Conservation (phyloP, 2,888 invertebrate genomes). For the Drosophila anomalata region DNA sequence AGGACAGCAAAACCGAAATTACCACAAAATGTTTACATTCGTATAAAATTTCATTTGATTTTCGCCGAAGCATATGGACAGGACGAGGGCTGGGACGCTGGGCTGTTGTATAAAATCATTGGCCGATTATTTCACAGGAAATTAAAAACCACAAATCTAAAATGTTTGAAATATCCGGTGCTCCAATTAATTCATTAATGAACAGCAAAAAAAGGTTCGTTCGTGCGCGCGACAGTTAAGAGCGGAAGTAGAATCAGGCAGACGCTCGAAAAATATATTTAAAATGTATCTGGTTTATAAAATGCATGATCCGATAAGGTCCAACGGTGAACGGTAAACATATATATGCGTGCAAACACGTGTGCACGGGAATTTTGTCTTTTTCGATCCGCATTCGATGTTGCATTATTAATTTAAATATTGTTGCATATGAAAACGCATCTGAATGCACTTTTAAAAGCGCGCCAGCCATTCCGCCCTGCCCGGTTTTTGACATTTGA, state of each 20-base stretch:
- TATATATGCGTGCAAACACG: not conserved
- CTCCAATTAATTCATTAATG: constrained; percentile 78
- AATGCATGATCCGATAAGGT: constrained; percentile 31
- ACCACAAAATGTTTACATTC: constrained; percentile 68
- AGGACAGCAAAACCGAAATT: constrained; percentile 45
- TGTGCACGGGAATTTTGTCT: constrained; percentile 2
- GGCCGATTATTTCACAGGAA: constrained; percentile 72
- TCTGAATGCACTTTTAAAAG: constrained; percentile 63
- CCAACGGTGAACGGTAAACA: not conserved
- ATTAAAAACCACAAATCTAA: constrained; percentile 80
- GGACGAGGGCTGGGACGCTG: too few relatives aligned
- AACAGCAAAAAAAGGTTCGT: constrained; percentile 27
- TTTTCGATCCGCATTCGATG: constrained; percentile 20
- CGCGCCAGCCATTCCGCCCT: constrained; percentile 4
- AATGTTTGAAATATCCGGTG: constrained; percentile 79
- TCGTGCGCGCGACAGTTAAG: constrained; percentile 34
- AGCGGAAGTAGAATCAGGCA: constrained; percentile 73
- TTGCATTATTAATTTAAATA: constrained; percentile 73
- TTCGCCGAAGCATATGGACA: constrained; percentile 1
- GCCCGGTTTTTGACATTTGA: constrained; percentile 57
- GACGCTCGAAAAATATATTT: constrained; percentile 23
- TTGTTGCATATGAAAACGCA: constrained; percentile 34
- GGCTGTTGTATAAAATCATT: constrained; percentile 5
- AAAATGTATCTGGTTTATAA: constrained; percentile 29
- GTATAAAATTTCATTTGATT: constrained; percentile 53